These are phyloP conservation scores for Folsomia candida DNA, from an alignment of 2,888 invertebrate species.

Conservation along the genomic window DNA sequence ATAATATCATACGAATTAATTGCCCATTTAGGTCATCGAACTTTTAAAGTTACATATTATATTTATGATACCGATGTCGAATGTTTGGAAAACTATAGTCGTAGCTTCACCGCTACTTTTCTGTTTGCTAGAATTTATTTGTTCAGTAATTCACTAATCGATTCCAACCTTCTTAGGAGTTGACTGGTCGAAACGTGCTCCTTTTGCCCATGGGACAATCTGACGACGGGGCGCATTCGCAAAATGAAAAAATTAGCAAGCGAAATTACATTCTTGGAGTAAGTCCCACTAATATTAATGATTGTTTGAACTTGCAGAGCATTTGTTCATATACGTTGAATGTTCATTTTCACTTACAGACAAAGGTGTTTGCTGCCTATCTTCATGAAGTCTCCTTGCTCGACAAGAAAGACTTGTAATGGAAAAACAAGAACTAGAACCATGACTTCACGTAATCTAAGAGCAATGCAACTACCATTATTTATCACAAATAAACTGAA, in stretches of 20 bases:
- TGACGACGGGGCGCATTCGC: constrained; percentile 98
- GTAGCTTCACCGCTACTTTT: too few species aligned
- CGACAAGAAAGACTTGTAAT: not conserved
- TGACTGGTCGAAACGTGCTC: constrained; percentile 88
- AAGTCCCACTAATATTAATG: constrained; percentile 55
- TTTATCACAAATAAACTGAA: too few species aligned
- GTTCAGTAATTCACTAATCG: too few species aligned
- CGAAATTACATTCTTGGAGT: constrained; percentile 93
- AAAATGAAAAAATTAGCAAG: constrained; percentile 94
- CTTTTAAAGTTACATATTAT: too few species aligned
- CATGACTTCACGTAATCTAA: too few species aligned
- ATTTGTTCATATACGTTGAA: constrained; percentile 10
- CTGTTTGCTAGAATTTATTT: too few species aligned
- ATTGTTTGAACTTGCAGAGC: not conserved
- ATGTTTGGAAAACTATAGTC: too few species aligned
- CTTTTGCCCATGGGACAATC: constrained; percentile 90
- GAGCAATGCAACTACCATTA: too few species aligned
- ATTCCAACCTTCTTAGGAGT: constrained; percentile 69
- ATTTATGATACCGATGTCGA: not conserved
- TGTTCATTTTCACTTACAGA: constrained; percentile 66
- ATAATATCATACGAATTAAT: too few species aligned
- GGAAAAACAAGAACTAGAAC: too few species aligned
- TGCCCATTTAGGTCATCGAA: too few species aligned
- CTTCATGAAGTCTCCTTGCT: constrained; percentile 67
- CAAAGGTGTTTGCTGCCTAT: constrained; percentile 87